These are phyloP conservation scores for Graptemys geographica DNA, from an alignment of 2,797 vertebrate genomes.

Conservation along the genomic window DNA sequence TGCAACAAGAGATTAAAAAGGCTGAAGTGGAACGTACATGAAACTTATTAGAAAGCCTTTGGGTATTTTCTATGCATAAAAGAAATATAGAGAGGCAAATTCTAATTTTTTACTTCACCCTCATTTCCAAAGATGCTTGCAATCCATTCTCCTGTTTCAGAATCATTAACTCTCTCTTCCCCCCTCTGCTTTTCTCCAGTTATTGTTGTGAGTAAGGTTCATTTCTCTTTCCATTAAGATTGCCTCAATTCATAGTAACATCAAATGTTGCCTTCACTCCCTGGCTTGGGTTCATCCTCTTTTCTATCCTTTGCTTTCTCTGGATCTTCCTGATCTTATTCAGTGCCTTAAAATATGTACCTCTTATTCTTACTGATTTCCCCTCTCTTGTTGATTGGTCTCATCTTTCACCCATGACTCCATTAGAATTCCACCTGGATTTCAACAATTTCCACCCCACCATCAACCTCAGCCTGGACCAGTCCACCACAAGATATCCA, in stretches of 20 bases:
- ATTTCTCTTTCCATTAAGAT: not conserved
- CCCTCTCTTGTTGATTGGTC: not conserved
- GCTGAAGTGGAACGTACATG: not conserved
- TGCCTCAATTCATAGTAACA: not conserved
- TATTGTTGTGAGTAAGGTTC: not conserved
- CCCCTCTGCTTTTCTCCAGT: not conserved
- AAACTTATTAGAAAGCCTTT: constrained; percentile 3
- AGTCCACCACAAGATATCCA: too few species aligned
- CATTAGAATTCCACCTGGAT: not conserved
- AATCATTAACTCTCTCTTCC: not conserved
- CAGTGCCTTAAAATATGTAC: not conserved
- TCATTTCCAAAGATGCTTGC: not conserved
- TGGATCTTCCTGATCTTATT: not conserved
- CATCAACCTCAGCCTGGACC: too few species aligned
- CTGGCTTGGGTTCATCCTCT: not conserved
- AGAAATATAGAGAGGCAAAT: not conserved
- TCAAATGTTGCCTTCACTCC: not conserved
- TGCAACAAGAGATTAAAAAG: constrained; percentile 29
- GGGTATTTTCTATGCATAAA: not conserved
- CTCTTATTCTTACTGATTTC: not conserved
- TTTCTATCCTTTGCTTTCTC: not conserved
- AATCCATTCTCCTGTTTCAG: not conserved
- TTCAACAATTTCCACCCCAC: too few species aligned
- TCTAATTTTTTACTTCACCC: not conserved
- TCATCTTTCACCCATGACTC: not conserved